Evolutionary conservation across 2,888 invertebrate genomes (phyloP), one percentile per base, ranked within the genome.

Genomic region (Operophtera brumata): DNA sequence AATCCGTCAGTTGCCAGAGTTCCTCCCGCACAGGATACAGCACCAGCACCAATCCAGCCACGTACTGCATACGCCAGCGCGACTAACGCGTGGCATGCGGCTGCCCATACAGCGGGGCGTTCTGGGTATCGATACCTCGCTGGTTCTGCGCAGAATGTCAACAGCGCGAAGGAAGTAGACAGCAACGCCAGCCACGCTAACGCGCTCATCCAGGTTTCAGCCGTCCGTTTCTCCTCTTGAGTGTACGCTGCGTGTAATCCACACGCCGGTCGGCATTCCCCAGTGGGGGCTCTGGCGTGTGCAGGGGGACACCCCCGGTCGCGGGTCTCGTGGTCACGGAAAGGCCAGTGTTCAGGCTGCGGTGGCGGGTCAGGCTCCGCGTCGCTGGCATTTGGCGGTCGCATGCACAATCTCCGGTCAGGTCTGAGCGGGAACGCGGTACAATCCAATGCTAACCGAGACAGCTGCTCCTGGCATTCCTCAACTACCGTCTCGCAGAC

Each of bases 41-140:
- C 60, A 37, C 74, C 77, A 12, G 86, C 73, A 10, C 92, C 93
- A 28, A 92, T 82, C 65, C 93, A 93, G 49, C 94, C 93, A 57
- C 95, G 92, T 12, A 94, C 91, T 67, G 91, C 92, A 80, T 96
- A 95, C 28, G 95, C 94, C 4, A 96, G 83, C 0, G 96, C 94
- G 25, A 96, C 93, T 47, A 95, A 91, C 67, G 95, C 94, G 80
- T 97, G 96, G 84, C 97, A 97, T 0, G 96, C 92, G 5, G 97
- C 96, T 58, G 97, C 91, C 87, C 96, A 98, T 54, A 98, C 94
- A 35, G 97, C 95, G 0, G 98, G 97, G 40, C 97, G 91, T 76
- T 98, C 98, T 0, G 98, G 98, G 85, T 98, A 98, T 36, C 96
- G 93, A 79, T 98, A 99, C 47, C 98, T 90, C 34, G 94, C 93